Percentiles rank a stretch among this genome's conserved stretches.
These are phyloP conservation scores for Mustelus asterias DNA, from an alignment of 2,113 vertebrate species.

Conservation along the genomic window DNA sequence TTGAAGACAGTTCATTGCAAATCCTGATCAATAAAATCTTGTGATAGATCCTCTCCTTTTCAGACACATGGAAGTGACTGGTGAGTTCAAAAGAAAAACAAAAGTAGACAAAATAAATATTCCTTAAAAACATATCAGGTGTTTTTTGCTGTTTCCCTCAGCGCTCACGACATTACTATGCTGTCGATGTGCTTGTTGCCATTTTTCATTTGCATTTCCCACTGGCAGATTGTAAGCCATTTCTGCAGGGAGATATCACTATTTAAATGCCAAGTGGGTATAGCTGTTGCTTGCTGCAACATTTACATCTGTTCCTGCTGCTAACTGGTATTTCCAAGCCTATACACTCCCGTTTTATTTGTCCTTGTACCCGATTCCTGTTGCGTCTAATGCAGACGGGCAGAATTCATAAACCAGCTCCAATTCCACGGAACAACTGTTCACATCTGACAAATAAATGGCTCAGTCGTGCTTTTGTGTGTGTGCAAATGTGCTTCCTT, in stretches of 20 bases:
- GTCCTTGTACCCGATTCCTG: conserved; percentile 17
- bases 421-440: not conserved
- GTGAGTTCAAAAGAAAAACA: not conserved
- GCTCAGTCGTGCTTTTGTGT: not conserved
- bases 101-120: not conserved
- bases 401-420: not conserved
- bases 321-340: not conserved
- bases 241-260: conserved; percentile 36
- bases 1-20: not conserved
- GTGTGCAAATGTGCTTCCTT: not conserved
- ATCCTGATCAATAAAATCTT: not conserved
- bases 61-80: not conserved
- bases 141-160: not conserved
- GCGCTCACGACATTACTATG: not conserved
- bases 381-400: not conserved
- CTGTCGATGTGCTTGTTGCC: not conserved
- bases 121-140: not conserved
- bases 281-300: conserved; percentile 21
- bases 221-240: conserved; percentile 35
- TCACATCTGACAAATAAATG: not conserved
- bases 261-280: conserved; percentile 35
- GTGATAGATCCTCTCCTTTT: not conserved
- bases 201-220: conserved; percentile 34
- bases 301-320: conserved; percentile 33
- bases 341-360: conserved; percentile 3